These are phyloP conservation scores for Acrobasis suavella DNA, from an alignment of 2,888 invertebrate genomes.

Conservation along the genomic window DNA sequence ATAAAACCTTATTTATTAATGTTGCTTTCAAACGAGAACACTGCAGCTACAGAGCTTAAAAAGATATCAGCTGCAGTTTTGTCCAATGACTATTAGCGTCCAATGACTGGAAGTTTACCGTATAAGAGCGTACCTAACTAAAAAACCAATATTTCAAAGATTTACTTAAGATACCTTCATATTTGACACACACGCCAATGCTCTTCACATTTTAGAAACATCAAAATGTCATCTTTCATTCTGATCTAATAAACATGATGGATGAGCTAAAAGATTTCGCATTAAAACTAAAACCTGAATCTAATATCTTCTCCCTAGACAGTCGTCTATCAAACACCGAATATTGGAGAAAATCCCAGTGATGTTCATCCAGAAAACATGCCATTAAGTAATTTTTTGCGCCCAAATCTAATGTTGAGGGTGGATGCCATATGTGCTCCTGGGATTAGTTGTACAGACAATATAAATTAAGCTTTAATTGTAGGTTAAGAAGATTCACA, in stretches of 20 bases:
- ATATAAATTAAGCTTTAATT: conserved; percentile 39
- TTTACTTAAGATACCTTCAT: no score
- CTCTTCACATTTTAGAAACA: neutral
- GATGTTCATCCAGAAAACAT: conserved; percentile 75
- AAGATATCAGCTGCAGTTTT: no score
- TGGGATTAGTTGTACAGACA: conserved; percentile 51
- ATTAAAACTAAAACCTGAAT: conserved; percentile 16
- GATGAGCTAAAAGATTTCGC: conserved; percentile 9
- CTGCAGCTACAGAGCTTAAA: no score
- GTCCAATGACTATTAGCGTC: no score
- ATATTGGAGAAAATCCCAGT: conserved; percentile 43
- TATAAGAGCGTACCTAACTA: no score
- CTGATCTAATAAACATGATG: conserved; percentile 21
- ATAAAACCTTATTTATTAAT: no score
- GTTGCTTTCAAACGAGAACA: no score
- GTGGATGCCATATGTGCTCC: conserved; percentile 74
- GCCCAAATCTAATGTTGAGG: conserved; percentile 74
- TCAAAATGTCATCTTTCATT: neutral
- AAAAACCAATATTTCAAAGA: no score
- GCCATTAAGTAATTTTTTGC: conserved; percentile 80
- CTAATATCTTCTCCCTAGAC: conserved; percentile 33
- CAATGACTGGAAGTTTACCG: no score
- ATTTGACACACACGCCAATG: no score
- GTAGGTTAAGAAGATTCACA: conserved; percentile 32
- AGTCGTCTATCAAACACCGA: conserved; percentile 42